A percentile compares a stretch with the other conserved stretches of the same genome.
These are phyloP conservation scores for Gastracanthus pulcherrimus DNA, from an alignment of 2,888 invertebrate genomes.

Conservation along the genomic window DNA sequence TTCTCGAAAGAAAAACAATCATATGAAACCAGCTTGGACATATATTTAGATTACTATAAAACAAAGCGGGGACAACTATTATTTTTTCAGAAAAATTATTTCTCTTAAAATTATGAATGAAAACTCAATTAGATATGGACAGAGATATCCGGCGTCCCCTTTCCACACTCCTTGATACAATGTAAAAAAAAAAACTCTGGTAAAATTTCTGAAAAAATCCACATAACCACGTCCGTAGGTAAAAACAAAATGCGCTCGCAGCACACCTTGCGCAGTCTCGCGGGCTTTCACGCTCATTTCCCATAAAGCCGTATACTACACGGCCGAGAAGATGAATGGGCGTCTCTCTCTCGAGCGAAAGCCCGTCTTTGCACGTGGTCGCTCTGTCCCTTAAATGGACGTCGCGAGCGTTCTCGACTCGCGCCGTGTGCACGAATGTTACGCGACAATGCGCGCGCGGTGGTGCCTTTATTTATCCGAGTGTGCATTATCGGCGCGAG, in stretches of 20 bases:
- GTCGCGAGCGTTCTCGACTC: not conserved
- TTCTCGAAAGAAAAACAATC: no score
- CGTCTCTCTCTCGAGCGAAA: not conserved
- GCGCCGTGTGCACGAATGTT: not conserved
- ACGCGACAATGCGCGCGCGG: conserved; percentile 12
- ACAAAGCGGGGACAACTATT: no score
- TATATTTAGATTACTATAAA: no score
- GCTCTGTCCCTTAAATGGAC: conserved; percentile 38
- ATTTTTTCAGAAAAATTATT: no score
- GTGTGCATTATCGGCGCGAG: not conserved
- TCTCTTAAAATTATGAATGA: no score
- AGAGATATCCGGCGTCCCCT: no score
- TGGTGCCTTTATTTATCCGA: not conserved
- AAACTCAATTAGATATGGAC: no score
- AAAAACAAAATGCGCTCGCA: not conserved
- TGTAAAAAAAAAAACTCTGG: no score
- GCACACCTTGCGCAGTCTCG: not conserved
- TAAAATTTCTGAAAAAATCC: no score
- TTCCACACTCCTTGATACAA: no score
- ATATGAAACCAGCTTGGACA: no score
- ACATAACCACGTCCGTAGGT: no score
- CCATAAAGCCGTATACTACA: not conserved
- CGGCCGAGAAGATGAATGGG: not conserved
- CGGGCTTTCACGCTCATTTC: not conserved
- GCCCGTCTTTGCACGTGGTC: conserved; percentile 9